Base-by-base conservation (phyloP, 2,113 vertebrate genomes). In the Petrocephalus zakoni region DNA sequence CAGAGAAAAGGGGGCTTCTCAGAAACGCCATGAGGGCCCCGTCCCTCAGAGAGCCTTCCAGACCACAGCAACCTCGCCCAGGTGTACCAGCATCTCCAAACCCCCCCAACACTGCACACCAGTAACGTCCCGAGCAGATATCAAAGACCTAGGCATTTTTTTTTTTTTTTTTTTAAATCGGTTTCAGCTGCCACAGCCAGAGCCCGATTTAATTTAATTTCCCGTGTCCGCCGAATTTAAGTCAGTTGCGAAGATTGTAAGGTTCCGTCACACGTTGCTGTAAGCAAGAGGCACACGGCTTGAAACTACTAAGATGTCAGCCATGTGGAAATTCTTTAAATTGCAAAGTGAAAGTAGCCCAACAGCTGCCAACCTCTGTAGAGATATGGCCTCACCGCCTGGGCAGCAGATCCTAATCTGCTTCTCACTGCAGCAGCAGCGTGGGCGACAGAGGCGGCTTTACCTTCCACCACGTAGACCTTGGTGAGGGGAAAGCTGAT, bases 401-500 rank as follows among this genome's bases (percentile, higher is more conserved):
- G 64, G 11, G 25, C 64, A 13, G 64, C n/a, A 1, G 19, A 21
- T 25, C 68, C 68, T 34, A 29, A 13, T 4, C 68, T 17, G 68
- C 68, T 34, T 0, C 10, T 34, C 29, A 17, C 29, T 15, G 68
- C 29, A 15, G 29, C 68, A 75, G 25, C 68, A 37, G 4, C 34
- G 5, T 37, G 15, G 15, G 4, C 15, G 29, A 19, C 11, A 75
- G 34, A 37, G 2, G 53, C 84, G 46, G 85, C 68, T 29, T 58
- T 94, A 99, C 98, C 98, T 98, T 99, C 98, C 46, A 99, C 98
- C 90, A 99, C 97, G 91, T 99, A 99, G 90, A 99, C 95, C 88
- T 99, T 99, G 0, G 98, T 99, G 92, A 99, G 91, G 37, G 98
- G 98, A 91, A 99, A 99, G 91, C 95, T 96, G 91, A 99, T 99